Percentiles rank a stretch among this genome's conserved stretches.
Evolutionary conservation across 2,888 invertebrate species (phyloP).

Genomic region (Keiferia lycopersicella): DNA sequence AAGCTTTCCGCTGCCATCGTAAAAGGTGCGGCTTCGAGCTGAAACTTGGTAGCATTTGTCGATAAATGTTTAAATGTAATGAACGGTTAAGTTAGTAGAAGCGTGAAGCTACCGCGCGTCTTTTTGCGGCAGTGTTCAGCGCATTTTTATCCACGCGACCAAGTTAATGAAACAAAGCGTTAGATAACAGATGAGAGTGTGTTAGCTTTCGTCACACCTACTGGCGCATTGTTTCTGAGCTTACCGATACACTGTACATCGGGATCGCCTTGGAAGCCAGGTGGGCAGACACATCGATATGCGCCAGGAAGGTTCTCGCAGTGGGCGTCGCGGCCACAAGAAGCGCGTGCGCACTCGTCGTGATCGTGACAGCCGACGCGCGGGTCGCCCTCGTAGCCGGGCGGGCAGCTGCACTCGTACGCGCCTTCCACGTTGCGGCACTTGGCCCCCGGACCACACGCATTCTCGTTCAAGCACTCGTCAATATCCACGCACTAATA

Average conservation of each 20-base stretch:
- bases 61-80: slow-evolving; percentile 46
- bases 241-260: slow-evolving; percentile 88
- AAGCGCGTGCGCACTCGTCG: slow-evolving; percentile 87
- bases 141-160: slow-evolving; percentile 54
- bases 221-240: slow-evolving; percentile 42
- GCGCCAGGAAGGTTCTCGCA: slow-evolving; percentile 91
- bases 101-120: slow-evolving; percentile 74
- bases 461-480: slow-evolving; percentile 87
- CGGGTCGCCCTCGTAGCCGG: slow-evolving; percentile 91
- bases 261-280: slow-evolving; percentile 91
- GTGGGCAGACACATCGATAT: slow-evolving; percentile 90
- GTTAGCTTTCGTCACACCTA: slow-evolving; percentile 56
- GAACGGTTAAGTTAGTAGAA: slow-evolving; percentile 66
- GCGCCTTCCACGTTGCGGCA: slow-evolving; percentile 91
- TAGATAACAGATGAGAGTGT: slow-evolving; percentile 59
- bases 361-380: slow-evolving; percentile 87
- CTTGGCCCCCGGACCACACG: slow-evolving; percentile 89
- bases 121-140: slow-evolving; percentile 72
- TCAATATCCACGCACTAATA: slow-evolving; percentile 89
- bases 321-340: slow-evolving; percentile 90
- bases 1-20: slow-evolving; percentile 39
- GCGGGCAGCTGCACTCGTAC: slow-evolving; percentile 91
- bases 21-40: slow-evolving; percentile 44
- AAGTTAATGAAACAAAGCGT: slow-evolving; percentile 66
- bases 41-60: slow-evolving; percentile 48